A percentile compares a stretch with the other conserved stretches of the same genome.
phyloP scores from a whole-genome alignment of 2,113 vertebrate genomes.

The Etheostoma cragini region DNA sequence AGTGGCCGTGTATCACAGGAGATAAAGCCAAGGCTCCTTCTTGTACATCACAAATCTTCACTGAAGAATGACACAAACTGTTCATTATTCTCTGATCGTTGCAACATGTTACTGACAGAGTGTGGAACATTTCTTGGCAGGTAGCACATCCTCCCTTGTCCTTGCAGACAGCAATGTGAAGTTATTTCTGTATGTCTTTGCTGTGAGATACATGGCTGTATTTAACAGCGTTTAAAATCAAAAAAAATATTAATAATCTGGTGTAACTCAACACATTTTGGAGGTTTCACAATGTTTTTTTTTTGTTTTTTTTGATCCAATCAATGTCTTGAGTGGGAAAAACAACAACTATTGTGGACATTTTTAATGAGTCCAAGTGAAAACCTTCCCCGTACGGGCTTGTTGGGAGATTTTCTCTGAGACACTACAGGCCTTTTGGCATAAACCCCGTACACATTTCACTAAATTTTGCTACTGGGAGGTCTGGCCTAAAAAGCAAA shows the following conservation, averaged over 20 bases:
- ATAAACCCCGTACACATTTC: not conserved
- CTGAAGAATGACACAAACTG: conserved; percentile 35
- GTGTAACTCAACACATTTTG: too few relatives aligned
- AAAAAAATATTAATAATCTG: too few relatives aligned
- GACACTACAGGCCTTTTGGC: not conserved
- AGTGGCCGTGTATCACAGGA: conserved; percentile 28
- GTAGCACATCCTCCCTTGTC: not conserved
- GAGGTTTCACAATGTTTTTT: not conserved
- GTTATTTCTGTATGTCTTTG: not conserved
- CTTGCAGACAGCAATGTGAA: not conserved
- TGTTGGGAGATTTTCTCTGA: not conserved
- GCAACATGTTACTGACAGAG: conserved; percentile 1
- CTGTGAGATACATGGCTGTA: too few relatives aligned
- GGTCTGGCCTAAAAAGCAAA: not conserved
- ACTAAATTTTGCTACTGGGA: not conserved
- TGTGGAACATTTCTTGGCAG: conserved; percentile 17
- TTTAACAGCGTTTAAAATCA: too few relatives aligned
- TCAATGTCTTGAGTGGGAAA: not conserved
- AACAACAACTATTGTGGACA: not conserved
- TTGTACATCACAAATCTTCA: conserved; percentile 33
- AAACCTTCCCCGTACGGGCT: not conserved
- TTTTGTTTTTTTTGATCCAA: not conserved
- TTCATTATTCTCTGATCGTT: conserved; percentile 17
- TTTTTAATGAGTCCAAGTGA: conserved; percentile 1
- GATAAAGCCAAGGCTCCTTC: conserved; percentile 71